Evolutionary conservation across 2,797 vertebrate genomes (phyloP), one percentile per base, ranked within the genome.

Genomic region (Sphaeramia orbicularis): DNA sequence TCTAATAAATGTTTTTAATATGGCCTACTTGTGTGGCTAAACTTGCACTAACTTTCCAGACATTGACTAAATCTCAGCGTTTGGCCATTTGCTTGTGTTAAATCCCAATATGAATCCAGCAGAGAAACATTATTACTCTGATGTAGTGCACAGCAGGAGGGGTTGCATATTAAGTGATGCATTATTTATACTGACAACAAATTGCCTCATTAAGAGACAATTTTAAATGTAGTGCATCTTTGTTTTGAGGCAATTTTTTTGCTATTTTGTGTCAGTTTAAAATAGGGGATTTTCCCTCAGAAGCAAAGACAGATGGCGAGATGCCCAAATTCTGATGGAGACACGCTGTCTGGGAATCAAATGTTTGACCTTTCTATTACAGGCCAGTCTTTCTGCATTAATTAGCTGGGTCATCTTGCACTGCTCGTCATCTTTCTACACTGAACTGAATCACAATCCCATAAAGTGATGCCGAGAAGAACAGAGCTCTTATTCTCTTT

Each of bases 401-500:
- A 67, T 60, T 44, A 40, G 77, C 56, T 5, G 78, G 77, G 58
- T 76, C 73, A 71, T 80, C 74, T 58, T 72, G 62, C 65, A 63
- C 63, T 71, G 71, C 40, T 57, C 78, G 65, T 84, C 85, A 67
- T 83, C 81, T 81, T 72, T 21, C 56, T 30, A 77, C 58, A 55
- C 76, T 41, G 70, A 83, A 56, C 61, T 78, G 58, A 85, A 84
- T 84, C 82, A 71, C 72, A 75, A 80, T 86, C 70, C 83, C 73
- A 81, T 68, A 75, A 78, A 83, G 75, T 43, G 51, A 82, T 70
- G 76, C 35, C 2, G 66, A 74, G 65, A 68, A 86, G 88, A 91
- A 91, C 83, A 89, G 84, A 83, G 78, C 61, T 78, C 82, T 78
- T 76, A 82, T 91, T 91, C 90, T 90, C 71, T 61, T 85, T 84